These are phyloP conservation scores for Hormaphis cornu DNA, from an alignment of 1,140 invertebrate genomes.

Conservation along the genomic window DNA sequence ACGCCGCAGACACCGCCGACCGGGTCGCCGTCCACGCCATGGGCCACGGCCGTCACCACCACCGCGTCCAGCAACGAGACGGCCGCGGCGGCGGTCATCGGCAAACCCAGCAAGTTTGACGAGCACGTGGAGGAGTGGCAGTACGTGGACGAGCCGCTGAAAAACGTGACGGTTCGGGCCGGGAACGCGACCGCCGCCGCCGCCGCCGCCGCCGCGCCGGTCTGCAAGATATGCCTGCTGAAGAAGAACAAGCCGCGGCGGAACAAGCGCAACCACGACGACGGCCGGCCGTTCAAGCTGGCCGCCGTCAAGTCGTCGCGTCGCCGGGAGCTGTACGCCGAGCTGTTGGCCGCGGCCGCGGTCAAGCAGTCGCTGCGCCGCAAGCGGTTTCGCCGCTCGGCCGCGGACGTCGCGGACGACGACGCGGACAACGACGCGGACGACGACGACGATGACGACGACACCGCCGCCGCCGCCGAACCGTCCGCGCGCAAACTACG, in stretches of 20 bases:
- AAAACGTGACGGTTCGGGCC: slow-evolving; percentile 2
- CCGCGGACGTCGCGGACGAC: neutral
- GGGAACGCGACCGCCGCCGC: neutral
- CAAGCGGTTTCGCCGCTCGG: neutral
- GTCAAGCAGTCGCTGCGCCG: neutral
- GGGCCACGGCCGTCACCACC: neutral
- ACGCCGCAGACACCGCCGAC: neutral
- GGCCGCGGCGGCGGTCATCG: neutral
- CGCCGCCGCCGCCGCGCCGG: neutral
- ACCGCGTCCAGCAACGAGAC: neutral
- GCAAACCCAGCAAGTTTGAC: slow-evolving; percentile 38
- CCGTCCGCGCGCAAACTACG: slow-evolving; percentile 7
- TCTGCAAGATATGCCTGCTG: slow-evolving; percentile 15
- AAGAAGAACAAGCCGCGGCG: neutral
- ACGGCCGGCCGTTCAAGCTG: neutral
- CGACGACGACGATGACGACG: neutral
- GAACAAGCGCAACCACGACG: slow-evolving; percentile 24
- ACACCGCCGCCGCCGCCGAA: neutral
- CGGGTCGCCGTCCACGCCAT: neutral
- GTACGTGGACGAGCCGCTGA: slow-evolving; percentile 35
- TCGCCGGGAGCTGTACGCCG: neutral
- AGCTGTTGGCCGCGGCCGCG: neutral
- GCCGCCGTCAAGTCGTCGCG: neutral
- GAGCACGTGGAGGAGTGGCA: slow-evolving; percentile 37
- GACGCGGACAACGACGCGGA: neutral